Evolutionary conservation across 2,888 invertebrate species (phyloP).

Genomic region (Cephonodes hylas): DNA sequence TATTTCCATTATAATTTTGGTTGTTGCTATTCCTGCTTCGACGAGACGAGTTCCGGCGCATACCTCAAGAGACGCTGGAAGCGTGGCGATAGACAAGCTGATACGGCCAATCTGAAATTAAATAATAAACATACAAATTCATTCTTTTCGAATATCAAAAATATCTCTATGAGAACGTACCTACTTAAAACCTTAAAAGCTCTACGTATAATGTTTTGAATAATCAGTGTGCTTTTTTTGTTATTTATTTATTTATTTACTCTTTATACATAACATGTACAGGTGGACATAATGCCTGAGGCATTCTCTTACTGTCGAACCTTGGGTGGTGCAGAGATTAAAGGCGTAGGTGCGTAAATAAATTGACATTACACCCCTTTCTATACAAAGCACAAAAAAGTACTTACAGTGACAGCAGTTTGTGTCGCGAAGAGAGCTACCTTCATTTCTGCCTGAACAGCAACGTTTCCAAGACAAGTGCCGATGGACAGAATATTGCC

Average conservation of each 20-base stretch:
- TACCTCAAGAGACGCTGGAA: slow-evolving; percentile 61
- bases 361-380: too few relatives aligned
- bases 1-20: slow-evolving; percentile 58
- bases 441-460: slow-evolving; percentile 54
- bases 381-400: not conserved
- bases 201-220: too few relatives aligned
- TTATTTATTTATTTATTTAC: too few relatives aligned
- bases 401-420: slow-evolving; percentile 54
- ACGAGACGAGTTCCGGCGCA: slow-evolving; percentile 60
- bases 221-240: too few relatives aligned
- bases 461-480: slow-evolving; percentile 54
- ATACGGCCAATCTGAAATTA: slow-evolving; percentile 56
- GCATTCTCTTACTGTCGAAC: too few relatives aligned
- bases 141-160: not conserved
- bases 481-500: slow-evolving; percentile 46
- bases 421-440: slow-evolving; percentile 47
- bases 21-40: slow-evolving; percentile 53
- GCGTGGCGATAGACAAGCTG: slow-evolving; percentile 51
- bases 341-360: too few relatives aligned
- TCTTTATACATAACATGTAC: too few relatives aligned
- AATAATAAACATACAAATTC: not conserved
- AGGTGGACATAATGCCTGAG: too few relatives aligned
- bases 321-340: too few relatives aligned
- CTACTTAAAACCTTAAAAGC: too few relatives aligned
- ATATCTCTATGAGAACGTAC: too few relatives aligned